Conservation (phyloP, 2,888 invertebrate genomes). For the Tenthredo mesomela region DNA sequence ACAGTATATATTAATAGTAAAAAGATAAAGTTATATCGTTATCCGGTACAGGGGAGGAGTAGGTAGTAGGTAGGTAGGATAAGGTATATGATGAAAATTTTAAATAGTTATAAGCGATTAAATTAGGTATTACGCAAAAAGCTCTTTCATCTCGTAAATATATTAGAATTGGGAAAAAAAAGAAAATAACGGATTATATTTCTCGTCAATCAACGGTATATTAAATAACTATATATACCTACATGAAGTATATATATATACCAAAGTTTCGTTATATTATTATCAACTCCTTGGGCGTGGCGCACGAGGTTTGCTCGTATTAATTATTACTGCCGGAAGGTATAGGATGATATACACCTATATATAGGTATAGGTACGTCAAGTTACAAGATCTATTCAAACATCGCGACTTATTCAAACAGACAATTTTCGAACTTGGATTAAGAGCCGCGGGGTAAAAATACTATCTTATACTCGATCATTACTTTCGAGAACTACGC, state of each 20-base stretch:
- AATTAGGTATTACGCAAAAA: no score
- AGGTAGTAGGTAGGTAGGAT: no score
- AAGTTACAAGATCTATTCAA: constrained; percentile 15
- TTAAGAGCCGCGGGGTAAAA: neutral
- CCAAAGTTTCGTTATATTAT: neutral
- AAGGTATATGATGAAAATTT: no score
- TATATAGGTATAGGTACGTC: neutral
- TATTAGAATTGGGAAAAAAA: neutral
- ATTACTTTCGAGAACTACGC: neutral
- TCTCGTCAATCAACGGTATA: constrained; percentile 1
- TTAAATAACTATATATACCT: no score
- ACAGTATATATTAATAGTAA: neutral
- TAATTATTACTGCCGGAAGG: constrained; percentile 26
- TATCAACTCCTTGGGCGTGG: neutral
- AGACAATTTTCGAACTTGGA: neutral
- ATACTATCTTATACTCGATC: neutral
- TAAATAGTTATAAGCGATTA: no score
- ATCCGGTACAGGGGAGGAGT: neutral
- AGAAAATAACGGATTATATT: constrained; percentile 17
- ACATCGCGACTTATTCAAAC: constrained; percentile 16
- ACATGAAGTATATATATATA: neutral
- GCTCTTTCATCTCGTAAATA: no score
- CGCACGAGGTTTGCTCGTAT: constrained; percentile 16
- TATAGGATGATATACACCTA: neutral
- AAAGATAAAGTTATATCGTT: neutral